These are phyloP conservation scores for Drosophila pallidifrons DNA, from an alignment of 1,140 invertebrate species.

Conservation along the genomic window DNA sequence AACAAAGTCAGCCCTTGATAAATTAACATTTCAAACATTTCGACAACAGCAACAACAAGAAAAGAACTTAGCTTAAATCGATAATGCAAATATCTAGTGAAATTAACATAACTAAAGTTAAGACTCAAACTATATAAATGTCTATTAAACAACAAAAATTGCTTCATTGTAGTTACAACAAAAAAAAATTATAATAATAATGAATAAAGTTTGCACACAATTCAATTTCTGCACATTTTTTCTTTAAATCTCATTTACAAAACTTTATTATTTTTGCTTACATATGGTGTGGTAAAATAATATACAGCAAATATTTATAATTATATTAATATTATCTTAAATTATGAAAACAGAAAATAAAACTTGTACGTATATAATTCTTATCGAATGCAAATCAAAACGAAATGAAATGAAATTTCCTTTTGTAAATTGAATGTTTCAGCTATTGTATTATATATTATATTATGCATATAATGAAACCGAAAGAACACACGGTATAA, in stretches of 20 bases:
- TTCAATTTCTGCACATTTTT: constrained; percentile 27
- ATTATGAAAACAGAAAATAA: neutral
- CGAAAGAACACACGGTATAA: constrained; percentile 19
- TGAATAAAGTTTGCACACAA: constrained; percentile 52
- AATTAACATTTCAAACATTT: constrained; percentile 66
- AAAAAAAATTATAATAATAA: constrained; percentile 23
- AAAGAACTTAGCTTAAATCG: constrained; percentile 35
- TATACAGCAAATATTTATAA: constrained; percentile 40
- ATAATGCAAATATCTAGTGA: constrained; percentile 64
- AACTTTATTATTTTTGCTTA: constrained; percentile 47
- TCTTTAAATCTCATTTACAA: constrained; percentile 26
- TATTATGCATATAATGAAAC: constrained; percentile 19
- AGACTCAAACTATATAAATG: constrained; percentile 75
- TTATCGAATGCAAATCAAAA: neutral
- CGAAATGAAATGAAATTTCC: constrained; percentile 35
- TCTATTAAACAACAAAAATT: constrained; percentile 60
- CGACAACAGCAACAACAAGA: constrained; percentile 2
- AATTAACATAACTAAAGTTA: constrained; percentile 65
- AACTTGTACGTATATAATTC: constrained; percentile 8
- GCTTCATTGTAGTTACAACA: constrained; percentile 72
- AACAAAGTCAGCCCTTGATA: constrained; percentile 57
- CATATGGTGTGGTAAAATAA: constrained; percentile 84
- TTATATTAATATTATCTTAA: constrained; percentile 11
- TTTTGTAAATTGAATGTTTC: constrained; percentile 72
- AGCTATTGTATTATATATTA: constrained; percentile 64